Evolutionary conservation across 1,140 invertebrate species (phyloP).

Genomic region (Anthonomus grandis): DNA sequence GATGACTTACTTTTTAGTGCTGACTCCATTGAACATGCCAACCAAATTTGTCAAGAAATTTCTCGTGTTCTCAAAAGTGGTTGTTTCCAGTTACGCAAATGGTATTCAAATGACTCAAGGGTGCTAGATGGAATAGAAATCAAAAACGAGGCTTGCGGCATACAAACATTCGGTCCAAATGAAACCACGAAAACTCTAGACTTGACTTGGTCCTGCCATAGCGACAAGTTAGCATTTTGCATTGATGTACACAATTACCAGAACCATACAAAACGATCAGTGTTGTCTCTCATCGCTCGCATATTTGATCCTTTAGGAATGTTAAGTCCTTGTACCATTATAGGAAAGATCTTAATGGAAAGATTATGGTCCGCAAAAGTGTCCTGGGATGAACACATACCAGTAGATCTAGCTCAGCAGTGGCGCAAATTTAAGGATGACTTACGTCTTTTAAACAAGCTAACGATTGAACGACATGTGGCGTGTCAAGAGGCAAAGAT

Average conservation of each 20-base stretch:
- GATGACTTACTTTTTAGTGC: too few relatives aligned
- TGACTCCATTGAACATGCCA: too few relatives aligned
- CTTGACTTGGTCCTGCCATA: too few relatives aligned
- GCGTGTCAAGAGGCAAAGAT: not conserved
- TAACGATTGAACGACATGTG: constrained; percentile 1
- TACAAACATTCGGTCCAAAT: too few relatives aligned
- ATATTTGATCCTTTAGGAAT: constrained; percentile 43
- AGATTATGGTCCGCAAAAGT: constrained; percentile 35
- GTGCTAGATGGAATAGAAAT: too few relatives aligned
- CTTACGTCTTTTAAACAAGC: constrained; percentile 8
- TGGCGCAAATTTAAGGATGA: not conserved
- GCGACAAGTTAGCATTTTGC: too few relatives aligned
- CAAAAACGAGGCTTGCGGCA: too few relatives aligned
- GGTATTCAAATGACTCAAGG: too few relatives aligned
- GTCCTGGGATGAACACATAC: constrained; percentile 36
- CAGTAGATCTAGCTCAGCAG: not conserved
- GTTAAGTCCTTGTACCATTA: constrained; percentile 31
- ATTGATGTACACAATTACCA: not conserved
- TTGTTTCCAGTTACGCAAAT: too few relatives aligned
- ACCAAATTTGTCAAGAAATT: too few relatives aligned
- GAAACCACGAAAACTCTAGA: too few relatives aligned
- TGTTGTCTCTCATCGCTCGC: constrained; percentile 16
- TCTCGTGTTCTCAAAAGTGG: too few relatives aligned
- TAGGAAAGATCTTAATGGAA: constrained; percentile 42
- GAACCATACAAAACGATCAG: not conserved